These are phyloP conservation scores for Tenodera sinensis DNA, from an alignment of 2,888 invertebrate species.

Conservation along the genomic window DNA sequence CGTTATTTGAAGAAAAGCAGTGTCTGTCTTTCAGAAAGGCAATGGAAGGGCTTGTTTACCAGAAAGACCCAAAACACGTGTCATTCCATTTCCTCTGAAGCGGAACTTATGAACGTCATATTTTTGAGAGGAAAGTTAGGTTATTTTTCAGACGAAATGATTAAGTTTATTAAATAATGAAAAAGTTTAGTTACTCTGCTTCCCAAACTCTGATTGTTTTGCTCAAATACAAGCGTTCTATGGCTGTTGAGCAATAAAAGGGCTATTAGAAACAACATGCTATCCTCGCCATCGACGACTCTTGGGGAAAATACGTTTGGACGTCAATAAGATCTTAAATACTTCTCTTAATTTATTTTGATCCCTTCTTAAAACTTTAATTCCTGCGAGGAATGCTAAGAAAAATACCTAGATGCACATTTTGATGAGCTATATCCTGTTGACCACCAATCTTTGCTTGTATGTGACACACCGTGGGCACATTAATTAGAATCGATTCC, in stretches of 20 bases:
- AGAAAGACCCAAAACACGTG: neutral
- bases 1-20: neutral
- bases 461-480: too few species aligned
- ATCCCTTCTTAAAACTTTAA: too few species aligned
- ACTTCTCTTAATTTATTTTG: too few species aligned
- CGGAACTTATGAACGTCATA: neutral
- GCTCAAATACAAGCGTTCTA: neutral
- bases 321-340: too few species aligned
- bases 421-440: too few species aligned
- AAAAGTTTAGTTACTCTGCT: neutral
- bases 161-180: neutral
- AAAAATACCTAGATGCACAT: too few species aligned
- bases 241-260: neutral
- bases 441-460: too few species aligned
- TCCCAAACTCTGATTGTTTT: neutral
- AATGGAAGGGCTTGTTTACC: neutral
- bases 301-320: too few species aligned
- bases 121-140: neutral
- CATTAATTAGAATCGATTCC: too few species aligned
- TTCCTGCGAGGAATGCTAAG: too few species aligned
- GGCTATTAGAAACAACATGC: too few species aligned
- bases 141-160: neutral
- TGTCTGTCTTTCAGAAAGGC: neutral
- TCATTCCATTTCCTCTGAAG: neutral
- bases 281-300: too few species aligned